A percentile compares a stretch with the other conserved stretches of the same genome.
phyloP scores from a whole-genome alignment of 2,113 vertebrate genomes.

The Larimichthys crocea region DNA sequence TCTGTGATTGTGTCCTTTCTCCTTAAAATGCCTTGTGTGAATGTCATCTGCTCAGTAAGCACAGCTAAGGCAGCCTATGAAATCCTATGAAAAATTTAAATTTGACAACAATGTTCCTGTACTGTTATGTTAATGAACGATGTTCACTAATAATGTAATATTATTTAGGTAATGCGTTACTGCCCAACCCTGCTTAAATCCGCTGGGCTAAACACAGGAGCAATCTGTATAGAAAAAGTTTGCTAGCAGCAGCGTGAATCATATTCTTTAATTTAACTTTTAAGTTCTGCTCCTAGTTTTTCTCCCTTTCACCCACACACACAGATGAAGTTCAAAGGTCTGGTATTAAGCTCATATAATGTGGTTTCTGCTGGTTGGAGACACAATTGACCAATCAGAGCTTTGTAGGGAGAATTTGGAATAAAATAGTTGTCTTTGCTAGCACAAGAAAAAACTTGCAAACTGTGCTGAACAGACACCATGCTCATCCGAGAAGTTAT shows the following conservation, averaged over 20 bases:
- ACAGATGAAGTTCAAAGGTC: not conserved
- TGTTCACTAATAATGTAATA: no score
- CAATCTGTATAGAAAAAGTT: not conserved
- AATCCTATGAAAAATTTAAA: no score
- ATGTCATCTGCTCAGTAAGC: no score
- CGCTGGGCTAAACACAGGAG: not conserved
- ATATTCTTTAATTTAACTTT: not conserved
- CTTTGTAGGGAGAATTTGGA: not conserved
- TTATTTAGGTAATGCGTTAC: no score
- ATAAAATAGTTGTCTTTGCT: not conserved
- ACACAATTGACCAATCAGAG: not conserved
- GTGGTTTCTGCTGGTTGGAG: conserved; percentile 20
- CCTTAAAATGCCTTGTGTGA: no score
- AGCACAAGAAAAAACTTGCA: not conserved
- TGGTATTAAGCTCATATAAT: not conserved
- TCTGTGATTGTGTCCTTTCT: no score
- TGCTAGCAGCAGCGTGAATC: not conserved
- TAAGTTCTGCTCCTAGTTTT: not conserved
- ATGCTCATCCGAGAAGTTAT: not conserved
- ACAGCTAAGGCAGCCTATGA: no score
- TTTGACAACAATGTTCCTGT: no score
- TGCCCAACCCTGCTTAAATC: not conserved
- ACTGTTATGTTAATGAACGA: no score
- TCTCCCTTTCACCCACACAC: not conserved
- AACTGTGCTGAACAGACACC: not conserved